Conservation (phyloP, 2,113 vertebrate species). For the Ailuropoda melanoleuca region DNA sequence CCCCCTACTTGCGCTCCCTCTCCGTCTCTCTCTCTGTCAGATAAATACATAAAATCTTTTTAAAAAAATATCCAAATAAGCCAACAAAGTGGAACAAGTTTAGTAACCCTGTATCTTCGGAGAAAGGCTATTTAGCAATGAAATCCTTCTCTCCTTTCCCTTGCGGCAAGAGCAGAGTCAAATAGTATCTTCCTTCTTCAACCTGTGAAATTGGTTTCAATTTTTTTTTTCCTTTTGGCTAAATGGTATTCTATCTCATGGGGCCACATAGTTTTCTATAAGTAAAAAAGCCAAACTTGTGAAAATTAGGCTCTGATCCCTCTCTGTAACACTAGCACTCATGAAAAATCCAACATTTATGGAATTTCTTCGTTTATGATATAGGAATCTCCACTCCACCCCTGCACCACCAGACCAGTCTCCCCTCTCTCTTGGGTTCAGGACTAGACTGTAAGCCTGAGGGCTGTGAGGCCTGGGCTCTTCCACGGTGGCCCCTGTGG, state of each 20-base stretch:
- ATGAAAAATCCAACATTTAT: not conserved
- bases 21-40: too few relatives aligned
- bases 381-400: not conserved
- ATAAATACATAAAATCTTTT: too few relatives aligned
- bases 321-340: not conserved
- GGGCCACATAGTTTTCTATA: not conserved
- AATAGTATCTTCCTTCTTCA: conserved; percentile 6
- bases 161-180: not conserved
- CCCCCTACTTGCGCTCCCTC: too few relatives aligned
- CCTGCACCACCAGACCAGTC: not conserved
- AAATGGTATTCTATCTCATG: not conserved
- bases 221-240: not conserved
- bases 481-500: not conserved
- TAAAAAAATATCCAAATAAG: not conserved
- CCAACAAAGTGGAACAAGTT: not conserved
- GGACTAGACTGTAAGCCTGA: not conserved
- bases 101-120: not conserved
- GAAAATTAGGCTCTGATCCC: not conserved
- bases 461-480: not conserved
- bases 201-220: not conserved
- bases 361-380: conserved; percentile 25
- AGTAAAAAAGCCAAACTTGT: conserved; percentile 7
- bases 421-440: not conserved
- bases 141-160: not conserved
- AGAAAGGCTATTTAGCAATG: not conserved